Percentiles rank a stretch among this genome's conserved stretches.
These are phyloP conservation scores for Stegodyphus mimosarum DNA, from an alignment of 1,140 invertebrate genomes.

Conservation along the genomic window DNA sequence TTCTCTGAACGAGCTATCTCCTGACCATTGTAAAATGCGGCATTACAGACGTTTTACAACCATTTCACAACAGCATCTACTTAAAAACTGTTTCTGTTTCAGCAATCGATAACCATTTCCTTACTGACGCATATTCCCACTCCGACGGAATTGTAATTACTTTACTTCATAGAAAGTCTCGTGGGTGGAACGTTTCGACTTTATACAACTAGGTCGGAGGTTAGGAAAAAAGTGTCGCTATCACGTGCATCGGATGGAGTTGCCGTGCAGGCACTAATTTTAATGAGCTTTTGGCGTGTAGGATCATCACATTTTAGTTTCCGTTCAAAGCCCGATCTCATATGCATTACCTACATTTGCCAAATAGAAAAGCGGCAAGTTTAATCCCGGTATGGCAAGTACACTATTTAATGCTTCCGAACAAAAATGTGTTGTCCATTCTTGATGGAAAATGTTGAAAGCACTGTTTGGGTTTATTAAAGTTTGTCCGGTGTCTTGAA, in stretches of 20 bases:
- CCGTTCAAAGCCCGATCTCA: slow-evolving; percentile 3
- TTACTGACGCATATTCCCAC: slow-evolving; percentile 4
- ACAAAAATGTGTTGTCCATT: not conserved
- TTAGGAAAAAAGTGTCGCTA: slow-evolving; percentile 4
- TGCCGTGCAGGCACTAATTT: slow-evolving; percentile 10
- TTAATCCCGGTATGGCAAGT: not conserved
- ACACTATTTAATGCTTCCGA: slow-evolving; percentile 4
- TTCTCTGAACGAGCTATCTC: no score
- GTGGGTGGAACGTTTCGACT: not conserved
- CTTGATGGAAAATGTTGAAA: not conserved
- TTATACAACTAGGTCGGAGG: slow-evolving; percentile 28
- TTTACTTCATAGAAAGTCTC: slow-evolving; percentile 6
- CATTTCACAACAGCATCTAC: slow-evolving; percentile 20
- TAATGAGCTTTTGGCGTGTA: slow-evolving; percentile 35
- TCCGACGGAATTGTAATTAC: slow-evolving; percentile 29
- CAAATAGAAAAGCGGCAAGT: not conserved
- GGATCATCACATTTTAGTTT: slow-evolving; percentile 11
- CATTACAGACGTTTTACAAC: not conserved
- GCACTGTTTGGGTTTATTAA: no score
- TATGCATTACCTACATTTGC: slow-evolving; percentile 25
- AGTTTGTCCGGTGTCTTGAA: no score
- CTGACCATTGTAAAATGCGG: no score
- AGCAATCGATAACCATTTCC: slow-evolving; percentile 22
- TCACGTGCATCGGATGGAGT: not conserved
- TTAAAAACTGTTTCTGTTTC: slow-evolving; percentile 25